Evolutionary conservation across 2,113 vertebrate species (phyloP).

Genomic region (Fregata magnificens): DNA sequence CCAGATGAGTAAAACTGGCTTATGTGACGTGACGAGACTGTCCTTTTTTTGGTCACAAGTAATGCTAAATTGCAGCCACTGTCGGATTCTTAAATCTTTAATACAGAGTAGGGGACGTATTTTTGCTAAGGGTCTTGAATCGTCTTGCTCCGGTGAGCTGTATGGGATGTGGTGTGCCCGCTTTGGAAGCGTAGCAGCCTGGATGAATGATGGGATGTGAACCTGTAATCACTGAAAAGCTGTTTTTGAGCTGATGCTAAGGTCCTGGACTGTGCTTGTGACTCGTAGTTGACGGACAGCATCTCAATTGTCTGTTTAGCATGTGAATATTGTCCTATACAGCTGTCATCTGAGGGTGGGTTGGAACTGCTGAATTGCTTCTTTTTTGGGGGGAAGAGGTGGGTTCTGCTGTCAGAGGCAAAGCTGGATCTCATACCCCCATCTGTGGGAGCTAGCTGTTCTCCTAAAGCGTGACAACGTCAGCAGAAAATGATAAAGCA

Average conservation of each 20-base stretch:
- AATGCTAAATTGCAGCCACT: not conserved
- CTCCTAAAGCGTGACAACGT: not conserved
- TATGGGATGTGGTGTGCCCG: not conserved
- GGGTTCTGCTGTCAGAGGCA: not conserved
- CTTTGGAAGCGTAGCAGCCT: not conserved
- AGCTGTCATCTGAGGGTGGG: not conserved
- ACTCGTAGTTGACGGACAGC: not conserved
- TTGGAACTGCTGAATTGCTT: not conserved
- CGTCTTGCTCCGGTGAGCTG: not conserved
- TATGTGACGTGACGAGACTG: accelerated
- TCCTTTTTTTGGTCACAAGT: not conserved
- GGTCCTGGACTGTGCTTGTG: not conserved
- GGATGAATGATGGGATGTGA: not conserved
- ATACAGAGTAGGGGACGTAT: not conserved
- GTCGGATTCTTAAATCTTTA: not conserved
- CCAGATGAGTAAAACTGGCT: not conserved
- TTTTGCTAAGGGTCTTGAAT: not conserved
- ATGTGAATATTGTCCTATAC: not conserved
- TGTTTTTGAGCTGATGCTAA: not conserved
- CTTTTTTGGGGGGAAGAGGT: not conserved
- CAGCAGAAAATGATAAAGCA: not conserved
- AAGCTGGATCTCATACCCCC: not conserved
- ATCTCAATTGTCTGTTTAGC: not conserved
- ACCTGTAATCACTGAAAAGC: not conserved
- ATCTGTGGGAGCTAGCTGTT: not conserved